phyloP scores from a whole-genome alignment of 2,113 vertebrate species.

The Holacanthus passer region DNA sequence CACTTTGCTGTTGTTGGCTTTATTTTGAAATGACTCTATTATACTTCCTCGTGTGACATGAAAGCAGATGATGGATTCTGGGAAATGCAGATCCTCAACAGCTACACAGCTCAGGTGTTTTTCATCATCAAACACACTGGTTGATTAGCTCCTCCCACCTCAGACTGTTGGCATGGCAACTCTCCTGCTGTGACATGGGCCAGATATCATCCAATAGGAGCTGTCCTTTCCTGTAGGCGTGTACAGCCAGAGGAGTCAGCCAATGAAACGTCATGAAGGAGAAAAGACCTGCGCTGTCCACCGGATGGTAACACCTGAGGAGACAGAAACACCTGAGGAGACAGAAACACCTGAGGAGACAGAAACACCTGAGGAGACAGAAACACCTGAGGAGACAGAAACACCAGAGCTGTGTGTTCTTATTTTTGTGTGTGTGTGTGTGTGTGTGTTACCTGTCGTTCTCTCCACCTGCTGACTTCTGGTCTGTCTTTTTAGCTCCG shows the following conservation, averaged over 20 bases:
- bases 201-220: conserved; percentile 91
- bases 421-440: background rate
- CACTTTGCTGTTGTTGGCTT: background rate
- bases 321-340: background rate
- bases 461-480: conserved; percentile 88
- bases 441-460: conserved; percentile 85
- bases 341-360: background rate
- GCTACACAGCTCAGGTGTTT: background rate
- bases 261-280: conserved; percentile 96
- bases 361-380: background rate
- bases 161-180: conserved; percentile 90
- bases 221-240: conserved; percentile 89
- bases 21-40: too few species aligned
- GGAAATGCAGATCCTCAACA: background rate
- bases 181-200: conserved; percentile 89
- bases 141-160: conserved; percentile 82
- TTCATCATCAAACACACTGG: too few species aligned
- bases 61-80: background rate
- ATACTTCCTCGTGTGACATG: background rate
- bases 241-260: conserved; percentile 89
- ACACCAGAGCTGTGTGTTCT: background rate
- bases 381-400: background rate
- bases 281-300: conserved; percentile 93
- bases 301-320: conserved; percentile 89
- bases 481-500: conserved; percentile 91